phyloP scores from a whole-genome alignment of 2,888 invertebrate species.

The Plagodis pulveraria region DNA sequence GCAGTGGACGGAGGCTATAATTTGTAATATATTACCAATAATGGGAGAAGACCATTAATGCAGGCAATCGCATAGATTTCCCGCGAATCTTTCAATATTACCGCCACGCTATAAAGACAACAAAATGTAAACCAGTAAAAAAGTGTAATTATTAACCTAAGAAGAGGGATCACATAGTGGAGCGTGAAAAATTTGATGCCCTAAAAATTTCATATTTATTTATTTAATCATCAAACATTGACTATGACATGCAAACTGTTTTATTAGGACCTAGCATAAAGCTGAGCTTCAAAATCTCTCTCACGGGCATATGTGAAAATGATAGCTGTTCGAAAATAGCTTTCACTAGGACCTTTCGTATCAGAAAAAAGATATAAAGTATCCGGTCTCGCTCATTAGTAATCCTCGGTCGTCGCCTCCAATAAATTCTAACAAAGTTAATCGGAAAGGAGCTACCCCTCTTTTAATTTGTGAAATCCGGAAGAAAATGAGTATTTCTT shows the following conservation, averaged over 20 bases:
- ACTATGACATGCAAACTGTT: neutral
- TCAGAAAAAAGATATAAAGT: constrained; percentile 54
- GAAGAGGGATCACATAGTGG: too few species aligned
- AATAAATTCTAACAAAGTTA: constrained; percentile 80
- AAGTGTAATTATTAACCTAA: too few species aligned
- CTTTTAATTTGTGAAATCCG: constrained; percentile 61
- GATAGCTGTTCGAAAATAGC: constrained; percentile 15
- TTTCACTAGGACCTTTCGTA: constrained; percentile 30
- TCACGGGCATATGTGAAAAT: constrained; percentile 20
- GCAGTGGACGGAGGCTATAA: too few species aligned
- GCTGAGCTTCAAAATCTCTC: constrained; percentile 12
- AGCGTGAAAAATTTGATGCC: too few species aligned
- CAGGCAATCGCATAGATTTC: too few species aligned
- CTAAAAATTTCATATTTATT: too few species aligned
- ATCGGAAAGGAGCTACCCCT: constrained; percentile 61
- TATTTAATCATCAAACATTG: too few species aligned
- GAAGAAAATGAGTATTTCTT: constrained; percentile 48
- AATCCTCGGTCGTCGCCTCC: constrained; percentile 57
- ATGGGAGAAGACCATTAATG: too few species aligned
- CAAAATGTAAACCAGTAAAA: too few species aligned
- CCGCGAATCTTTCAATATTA: too few species aligned
- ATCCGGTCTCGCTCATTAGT: constrained; percentile 57
- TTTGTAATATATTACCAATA: too few species aligned
- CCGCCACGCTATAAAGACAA: too few species aligned
- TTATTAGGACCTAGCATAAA: neutral